A percentile compares a stretch with the other conserved stretches of the same genome.
These are phyloP conservation scores for Plecturocebus donacophilus DNA, from an alignment of 2,113 vertebrate species.

Conservation along the genomic window DNA sequence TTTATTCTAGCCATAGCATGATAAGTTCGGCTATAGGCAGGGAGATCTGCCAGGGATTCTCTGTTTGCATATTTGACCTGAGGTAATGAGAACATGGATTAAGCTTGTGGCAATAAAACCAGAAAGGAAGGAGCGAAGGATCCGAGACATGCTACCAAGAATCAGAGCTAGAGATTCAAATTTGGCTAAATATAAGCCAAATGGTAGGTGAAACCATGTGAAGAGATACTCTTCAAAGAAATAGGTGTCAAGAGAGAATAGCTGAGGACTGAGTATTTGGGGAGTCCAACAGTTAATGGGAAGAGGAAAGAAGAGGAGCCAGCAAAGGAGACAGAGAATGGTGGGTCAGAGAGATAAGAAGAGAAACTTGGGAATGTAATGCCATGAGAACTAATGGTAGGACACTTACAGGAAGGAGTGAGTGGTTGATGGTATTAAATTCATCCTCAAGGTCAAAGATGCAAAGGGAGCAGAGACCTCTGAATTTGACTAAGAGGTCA, in stretches of 20 bases:
- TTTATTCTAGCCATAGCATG: slow-evolving; percentile 33
- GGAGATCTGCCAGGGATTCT: slow-evolving; percentile 37
- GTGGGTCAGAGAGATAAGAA: slow-evolving; percentile 54
- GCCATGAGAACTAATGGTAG: slow-evolving; percentile 14
- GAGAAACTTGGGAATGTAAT: slow-evolving; percentile 47
- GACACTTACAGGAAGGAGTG: slow-evolving; percentile 54
- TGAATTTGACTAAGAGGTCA: slow-evolving; percentile 11
- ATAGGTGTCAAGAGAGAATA: slow-evolving; percentile 51
- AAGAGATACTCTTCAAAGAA: slow-evolving; percentile 59
- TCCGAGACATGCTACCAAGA: slow-evolving; percentile 49
- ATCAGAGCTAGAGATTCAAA: slow-evolving; percentile 44
- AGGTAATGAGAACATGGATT: slow-evolving; percentile 55
- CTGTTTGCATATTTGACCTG: slow-evolving; percentile 54
- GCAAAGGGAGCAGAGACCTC: slow-evolving; percentile 36
- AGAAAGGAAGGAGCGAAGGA: slow-evolving; percentile 25
- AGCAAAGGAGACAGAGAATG: slow-evolving; percentile 30
- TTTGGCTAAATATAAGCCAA: slow-evolving; percentile 44
- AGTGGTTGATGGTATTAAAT: slow-evolving; percentile 40
- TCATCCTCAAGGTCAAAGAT: slow-evolving; percentile 46
- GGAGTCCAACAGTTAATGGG: slow-evolving; percentile 45
- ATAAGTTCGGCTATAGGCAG: not conserved
- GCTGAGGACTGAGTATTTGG: not conserved
- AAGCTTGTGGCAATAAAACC: slow-evolving; percentile 48
- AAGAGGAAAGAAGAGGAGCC: slow-evolving; percentile 30
- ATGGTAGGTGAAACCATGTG: slow-evolving; percentile 23